Evolutionary conservation across 2,797 vertebrate genomes (phyloP).

Genomic region (Anabacerthia variegaticeps): DNA sequence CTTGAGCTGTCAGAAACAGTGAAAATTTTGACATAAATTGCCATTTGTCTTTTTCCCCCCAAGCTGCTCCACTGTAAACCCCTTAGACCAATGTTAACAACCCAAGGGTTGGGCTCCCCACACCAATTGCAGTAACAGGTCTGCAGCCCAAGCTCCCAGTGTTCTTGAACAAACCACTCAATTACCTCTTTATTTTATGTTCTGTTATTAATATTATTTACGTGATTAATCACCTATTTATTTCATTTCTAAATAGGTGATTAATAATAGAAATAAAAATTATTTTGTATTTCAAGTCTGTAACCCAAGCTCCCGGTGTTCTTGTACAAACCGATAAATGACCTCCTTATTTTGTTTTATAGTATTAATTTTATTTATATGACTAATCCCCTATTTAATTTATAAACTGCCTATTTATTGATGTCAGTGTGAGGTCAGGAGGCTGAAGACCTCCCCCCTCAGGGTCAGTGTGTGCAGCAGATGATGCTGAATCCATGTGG

Average conservation of each 20-base stretch:
- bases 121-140: neutral
- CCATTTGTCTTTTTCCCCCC: neutral
- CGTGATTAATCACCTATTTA: neutral
- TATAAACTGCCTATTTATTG: neutral
- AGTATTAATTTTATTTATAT: too few species aligned
- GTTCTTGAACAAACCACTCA: neutral
- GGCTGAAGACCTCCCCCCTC: neutral
- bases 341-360: too few species aligned
- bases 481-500: accelerated
- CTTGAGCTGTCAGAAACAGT: neutral
- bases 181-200: neutral
- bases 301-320: neutral
- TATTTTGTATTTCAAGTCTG: neutral
- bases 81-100: neutral
- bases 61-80: neutral
- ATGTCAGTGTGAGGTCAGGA: neutral
- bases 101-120: accelerated
- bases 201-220: neutral
- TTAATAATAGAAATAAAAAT: neutral
- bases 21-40: neutral
- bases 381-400: neutral
- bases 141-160: neutral
- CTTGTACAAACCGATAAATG: neutral
- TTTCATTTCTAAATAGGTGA: neutral
- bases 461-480: neutral